These are phyloP conservation scores for Yoshiicerus persimilis DNA, from an alignment of 1,140 invertebrate species.

Conservation along the genomic window DNA sequence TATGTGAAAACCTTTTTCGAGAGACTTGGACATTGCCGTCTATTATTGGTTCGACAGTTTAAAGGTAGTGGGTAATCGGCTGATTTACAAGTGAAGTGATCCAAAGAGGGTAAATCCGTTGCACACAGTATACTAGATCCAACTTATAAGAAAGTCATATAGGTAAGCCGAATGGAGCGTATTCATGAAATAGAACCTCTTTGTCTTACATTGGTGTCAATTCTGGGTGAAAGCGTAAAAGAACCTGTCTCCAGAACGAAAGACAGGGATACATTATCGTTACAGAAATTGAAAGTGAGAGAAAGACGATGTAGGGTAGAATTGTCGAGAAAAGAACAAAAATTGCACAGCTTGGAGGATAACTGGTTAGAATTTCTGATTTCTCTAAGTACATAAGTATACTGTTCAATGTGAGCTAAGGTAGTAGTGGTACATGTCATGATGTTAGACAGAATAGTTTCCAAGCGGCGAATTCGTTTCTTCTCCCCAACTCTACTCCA, in stretches of 20 bases:
- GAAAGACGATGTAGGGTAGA: not conserved
- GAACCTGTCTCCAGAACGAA: not conserved
- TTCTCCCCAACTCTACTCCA: not conserved
- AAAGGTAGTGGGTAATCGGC: too few relatives aligned
- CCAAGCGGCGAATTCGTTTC: not conserved
- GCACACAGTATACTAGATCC: too few relatives aligned
- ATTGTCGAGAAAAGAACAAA: not conserved
- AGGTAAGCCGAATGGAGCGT: too few relatives aligned
- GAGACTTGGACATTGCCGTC: too few relatives aligned
- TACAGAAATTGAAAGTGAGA: not conserved
- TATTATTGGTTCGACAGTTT: too few relatives aligned
- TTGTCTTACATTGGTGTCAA: not conserved
- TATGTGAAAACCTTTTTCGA: too few relatives aligned
- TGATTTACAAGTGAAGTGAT: too few relatives aligned
- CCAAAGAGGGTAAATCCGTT: too few relatives aligned
- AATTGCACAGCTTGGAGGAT: not conserved
- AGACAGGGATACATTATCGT: not conserved
- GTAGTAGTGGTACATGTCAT: not conserved
- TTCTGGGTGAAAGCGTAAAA: not conserved
- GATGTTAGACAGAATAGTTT: not conserved
- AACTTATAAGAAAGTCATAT: too few relatives aligned
- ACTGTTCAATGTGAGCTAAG: not conserved
- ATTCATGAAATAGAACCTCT: not conserved
- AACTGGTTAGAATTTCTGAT: not conserved
- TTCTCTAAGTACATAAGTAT: not conserved